phyloP scores from a whole-genome alignment of 2,797 vertebrate species.

The Cirrhinus molitorella region DNA sequence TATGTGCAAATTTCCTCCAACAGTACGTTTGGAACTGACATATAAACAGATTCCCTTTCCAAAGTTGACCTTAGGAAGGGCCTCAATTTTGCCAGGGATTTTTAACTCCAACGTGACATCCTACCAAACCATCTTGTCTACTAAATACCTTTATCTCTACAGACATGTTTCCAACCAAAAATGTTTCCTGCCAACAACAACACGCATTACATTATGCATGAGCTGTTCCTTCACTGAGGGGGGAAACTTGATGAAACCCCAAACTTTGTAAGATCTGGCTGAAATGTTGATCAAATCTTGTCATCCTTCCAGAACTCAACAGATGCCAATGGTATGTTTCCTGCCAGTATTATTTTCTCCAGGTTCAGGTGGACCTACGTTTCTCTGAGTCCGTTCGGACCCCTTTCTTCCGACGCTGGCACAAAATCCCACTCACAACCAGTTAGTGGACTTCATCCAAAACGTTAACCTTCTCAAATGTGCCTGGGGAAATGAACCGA shows the following conservation, averaged over 20 bases:
- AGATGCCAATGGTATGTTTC: slow-evolving; percentile 22
- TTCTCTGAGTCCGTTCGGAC: slow-evolving; percentile 15
- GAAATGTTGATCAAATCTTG: slow-evolving; percentile 32
- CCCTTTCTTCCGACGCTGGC: slow-evolving; percentile 8
- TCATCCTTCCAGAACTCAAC: slow-evolving; percentile 35
- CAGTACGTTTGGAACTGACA: not conserved
- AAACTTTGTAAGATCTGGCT: slow-evolving; percentile 27
- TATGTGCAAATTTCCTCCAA: not conserved
- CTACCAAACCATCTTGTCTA: not conserved
- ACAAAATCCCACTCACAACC: not conserved
- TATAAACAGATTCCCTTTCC: not conserved
- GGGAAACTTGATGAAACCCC: slow-evolving; percentile 30
- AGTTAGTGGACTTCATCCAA: slow-evolving; percentile 38
- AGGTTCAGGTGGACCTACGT: slow-evolving; percentile 19
- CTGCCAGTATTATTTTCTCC: slow-evolving; percentile 29
- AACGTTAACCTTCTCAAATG: slow-evolving; percentile 42
- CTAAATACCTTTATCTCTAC: slow-evolving; percentile 27
- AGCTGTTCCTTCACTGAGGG: not conserved
- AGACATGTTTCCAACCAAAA: slow-evolving; percentile 2
- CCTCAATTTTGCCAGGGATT: slow-evolving; percentile 6
- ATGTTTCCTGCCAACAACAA: slow-evolving; percentile 36
- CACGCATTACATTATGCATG: slow-evolving; percentile 8
- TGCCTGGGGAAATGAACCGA: slow-evolving; percentile 46
- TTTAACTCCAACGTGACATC: not conserved
- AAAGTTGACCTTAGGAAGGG: not conserved